A percentile compares a stretch with the other conserved stretches of the same genome.
These are phyloP conservation scores for Lagopus muta DNA, from an alignment of 2,113 vertebrate species.

Conservation along the genomic window DNA sequence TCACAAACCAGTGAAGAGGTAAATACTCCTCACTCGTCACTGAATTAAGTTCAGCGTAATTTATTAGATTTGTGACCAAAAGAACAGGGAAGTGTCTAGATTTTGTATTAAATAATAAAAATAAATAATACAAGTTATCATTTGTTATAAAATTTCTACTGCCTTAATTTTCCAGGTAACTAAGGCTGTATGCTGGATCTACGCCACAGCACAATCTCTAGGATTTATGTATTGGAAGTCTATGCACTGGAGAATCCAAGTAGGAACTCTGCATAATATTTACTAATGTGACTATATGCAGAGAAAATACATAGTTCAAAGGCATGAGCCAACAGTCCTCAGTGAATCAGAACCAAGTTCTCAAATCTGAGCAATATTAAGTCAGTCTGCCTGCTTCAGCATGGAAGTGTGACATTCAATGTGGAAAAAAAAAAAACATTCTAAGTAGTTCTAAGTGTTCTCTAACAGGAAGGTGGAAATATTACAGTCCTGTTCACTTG, in stretches of 20 bases:
- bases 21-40: not conserved
- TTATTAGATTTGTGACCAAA: not conserved
- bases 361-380: conserved; percentile 55
- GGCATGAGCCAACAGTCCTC: not conserved
- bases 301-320: conserved; percentile 47
- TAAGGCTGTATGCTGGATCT: not conserved
- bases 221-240: conserved; percentile 6
- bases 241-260: not conserved
- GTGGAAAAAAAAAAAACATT: conserved; percentile 41
- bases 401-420: conserved; percentile 52
- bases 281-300: conserved; percentile 19
- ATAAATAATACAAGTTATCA: not conserved
- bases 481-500: conserved; percentile 15
- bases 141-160: not conserved
- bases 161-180: conserved; percentile 28
- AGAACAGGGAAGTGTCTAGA: not conserved
- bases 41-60: not conserved
- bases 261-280: conserved; percentile 28
- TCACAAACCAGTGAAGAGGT: not conserved
- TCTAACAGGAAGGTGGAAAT: conserved; percentile 51
- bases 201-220: not conserved
- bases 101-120: not conserved
- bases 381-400: not conserved
- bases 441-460: not conserved
- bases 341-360: conserved; percentile 2